Evolutionary conservation across 2,113 vertebrate species (phyloP).

Genomic region (Axis porcinus): DNA sequence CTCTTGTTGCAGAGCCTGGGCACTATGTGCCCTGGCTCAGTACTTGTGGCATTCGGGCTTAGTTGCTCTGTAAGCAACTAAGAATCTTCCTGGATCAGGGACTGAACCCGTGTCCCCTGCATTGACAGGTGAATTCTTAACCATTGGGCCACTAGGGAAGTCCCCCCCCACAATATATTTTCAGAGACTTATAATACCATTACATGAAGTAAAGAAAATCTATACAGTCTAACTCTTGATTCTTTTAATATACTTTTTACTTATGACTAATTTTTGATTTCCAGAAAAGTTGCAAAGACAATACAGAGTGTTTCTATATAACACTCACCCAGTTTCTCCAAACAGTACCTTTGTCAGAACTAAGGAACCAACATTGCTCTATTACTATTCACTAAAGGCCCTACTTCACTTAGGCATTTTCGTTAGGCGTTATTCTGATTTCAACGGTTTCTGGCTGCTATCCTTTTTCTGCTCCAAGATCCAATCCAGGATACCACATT

Average conservation of each 20-base stretch:
- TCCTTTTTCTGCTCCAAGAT: background rate
- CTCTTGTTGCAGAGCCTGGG: background rate
- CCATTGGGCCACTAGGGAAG: background rate
- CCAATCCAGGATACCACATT: background rate
- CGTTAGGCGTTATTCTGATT: background rate
- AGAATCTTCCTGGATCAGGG: background rate
- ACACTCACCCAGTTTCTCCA: background rate
- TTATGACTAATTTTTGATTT: conserved; percentile 23
- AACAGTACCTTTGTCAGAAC: background rate
- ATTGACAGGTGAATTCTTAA: background rate
- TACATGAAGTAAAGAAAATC: background rate
- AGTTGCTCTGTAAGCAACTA: background rate
- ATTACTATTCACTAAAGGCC: background rate
- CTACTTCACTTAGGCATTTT: background rate
- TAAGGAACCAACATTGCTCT: background rate
- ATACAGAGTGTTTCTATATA: background rate
- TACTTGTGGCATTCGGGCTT: background rate
- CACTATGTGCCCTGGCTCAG: background rate
- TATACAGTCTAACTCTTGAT: background rate
- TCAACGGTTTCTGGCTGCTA: background rate
- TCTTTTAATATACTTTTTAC: background rate
- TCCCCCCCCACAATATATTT: background rate
- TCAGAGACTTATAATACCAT: background rate
- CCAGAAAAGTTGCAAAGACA: conserved; percentile 2
- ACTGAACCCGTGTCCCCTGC: background rate